Evolutionary conservation across 2,113 vertebrate species (phyloP).

Genomic region (Lates calcarifer): DNA sequence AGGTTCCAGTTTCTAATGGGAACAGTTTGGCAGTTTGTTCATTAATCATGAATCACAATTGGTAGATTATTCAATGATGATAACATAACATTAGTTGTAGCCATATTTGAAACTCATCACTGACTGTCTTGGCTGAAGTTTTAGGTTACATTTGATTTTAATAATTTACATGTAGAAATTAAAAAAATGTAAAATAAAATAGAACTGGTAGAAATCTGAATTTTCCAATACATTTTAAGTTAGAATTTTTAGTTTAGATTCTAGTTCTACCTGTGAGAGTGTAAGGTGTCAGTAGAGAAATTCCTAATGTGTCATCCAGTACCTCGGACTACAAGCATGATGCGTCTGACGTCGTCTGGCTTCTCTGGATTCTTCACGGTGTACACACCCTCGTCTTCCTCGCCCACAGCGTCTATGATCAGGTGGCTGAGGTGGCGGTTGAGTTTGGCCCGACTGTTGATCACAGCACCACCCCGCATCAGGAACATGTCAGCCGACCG

Average conservation of each 20-base stretch:
- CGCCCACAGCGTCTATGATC: conserved; percentile 74
- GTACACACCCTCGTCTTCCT: conserved; percentile 83
- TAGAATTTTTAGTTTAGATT: neutral
- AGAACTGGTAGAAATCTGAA: neutral
- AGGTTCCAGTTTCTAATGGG: no score
- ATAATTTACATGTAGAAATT: neutral
- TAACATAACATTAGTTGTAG: no score
- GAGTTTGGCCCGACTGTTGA: conserved; percentile 62
- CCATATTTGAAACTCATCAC: neutral
- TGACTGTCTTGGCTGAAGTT: neutral
- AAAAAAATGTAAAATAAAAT: neutral
- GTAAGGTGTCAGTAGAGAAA: neutral
- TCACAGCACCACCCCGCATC: conserved; percentile 60
- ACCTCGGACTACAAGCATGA: conserved; percentile 82
- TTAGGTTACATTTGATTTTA: neutral
- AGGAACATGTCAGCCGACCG: conserved; percentile 47
- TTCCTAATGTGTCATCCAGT: conserved; percentile 13
- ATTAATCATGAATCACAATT: neutral
- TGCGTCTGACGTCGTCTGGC: conserved; percentile 40
- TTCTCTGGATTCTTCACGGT: conserved; percentile 68
- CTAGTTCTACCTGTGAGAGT: neutral
- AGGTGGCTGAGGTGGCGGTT: conserved; percentile 72
- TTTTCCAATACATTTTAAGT: neutral
- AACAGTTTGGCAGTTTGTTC: neutral
- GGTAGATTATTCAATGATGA: neutral